phyloP scores from a whole-genome alignment of 2,888 invertebrate species.

The Apamea monoglypha region DNA sequence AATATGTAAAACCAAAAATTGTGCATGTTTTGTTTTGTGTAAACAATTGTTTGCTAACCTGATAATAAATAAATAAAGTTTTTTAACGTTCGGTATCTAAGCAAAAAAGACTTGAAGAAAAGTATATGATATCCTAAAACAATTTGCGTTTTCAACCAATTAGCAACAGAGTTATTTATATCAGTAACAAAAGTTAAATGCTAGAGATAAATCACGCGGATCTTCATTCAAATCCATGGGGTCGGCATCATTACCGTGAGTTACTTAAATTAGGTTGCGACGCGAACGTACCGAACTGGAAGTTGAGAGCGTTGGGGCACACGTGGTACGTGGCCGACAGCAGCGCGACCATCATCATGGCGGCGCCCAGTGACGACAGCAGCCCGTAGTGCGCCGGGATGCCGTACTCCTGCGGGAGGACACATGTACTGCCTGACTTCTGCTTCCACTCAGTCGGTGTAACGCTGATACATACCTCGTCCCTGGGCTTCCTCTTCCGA shows the following conservation, averaged over 20 bases:
- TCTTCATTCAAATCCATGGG: not conserved
- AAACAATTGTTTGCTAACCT: not conserved
- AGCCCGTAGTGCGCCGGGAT: constrained; percentile 96
- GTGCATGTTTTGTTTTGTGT: not conserved
- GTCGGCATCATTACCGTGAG: not conserved
- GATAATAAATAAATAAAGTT: too few relatives aligned
- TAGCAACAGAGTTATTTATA: not conserved
- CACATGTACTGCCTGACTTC: not conserved
- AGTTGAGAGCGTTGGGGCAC: constrained; percentile 96
- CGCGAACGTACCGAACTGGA: constrained; percentile 94
- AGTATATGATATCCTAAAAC: not conserved
- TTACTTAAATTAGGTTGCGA: too few relatives aligned
- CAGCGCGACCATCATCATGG: constrained; percentile 96
- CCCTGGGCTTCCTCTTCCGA: constrained; percentile 72
- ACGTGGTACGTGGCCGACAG: constrained; percentile 97
- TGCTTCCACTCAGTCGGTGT: not conserved
- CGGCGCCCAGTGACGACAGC: constrained; percentile 96
- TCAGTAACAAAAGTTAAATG: not conserved
- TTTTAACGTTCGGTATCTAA: not conserved
- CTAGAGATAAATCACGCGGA: not conserved
- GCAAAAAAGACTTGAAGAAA: not conserved
- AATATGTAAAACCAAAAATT: too few relatives aligned
- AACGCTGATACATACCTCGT: constrained; percentile 72
- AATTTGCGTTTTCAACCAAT: not conserved
- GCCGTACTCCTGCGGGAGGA: constrained; percentile 91